Percentiles rank a stretch among this genome's conserved stretches.
Evolutionary conservation across 2,113 vertebrate genomes (phyloP).

Genomic region (Antennarius striatus): DNA sequence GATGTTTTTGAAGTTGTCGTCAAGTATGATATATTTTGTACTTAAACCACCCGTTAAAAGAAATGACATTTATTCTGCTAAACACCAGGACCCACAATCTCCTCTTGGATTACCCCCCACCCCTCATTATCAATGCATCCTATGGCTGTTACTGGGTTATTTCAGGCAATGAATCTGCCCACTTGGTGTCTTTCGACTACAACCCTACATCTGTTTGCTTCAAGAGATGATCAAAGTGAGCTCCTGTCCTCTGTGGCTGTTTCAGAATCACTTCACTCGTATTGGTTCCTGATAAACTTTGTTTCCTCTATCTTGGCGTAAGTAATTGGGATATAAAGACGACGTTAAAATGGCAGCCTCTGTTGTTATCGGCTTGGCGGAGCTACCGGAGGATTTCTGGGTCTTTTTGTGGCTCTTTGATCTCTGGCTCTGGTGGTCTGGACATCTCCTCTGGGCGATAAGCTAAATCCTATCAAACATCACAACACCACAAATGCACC

Average conservation of each 20-base stretch:
- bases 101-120: too few relatives aligned
- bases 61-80: too few relatives aligned
- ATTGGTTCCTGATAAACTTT: conserved; percentile 67
- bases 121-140: too few relatives aligned
- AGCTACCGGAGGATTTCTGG: conserved; percentile 43
- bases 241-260: conserved; percentile 32
- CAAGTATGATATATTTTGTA: too few relatives aligned
- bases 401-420: conserved; percentile 68
- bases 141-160: too few relatives aligned
- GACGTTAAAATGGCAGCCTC: conserved; percentile 48
- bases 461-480: conserved; percentile 71
- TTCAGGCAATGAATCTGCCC: conserved; percentile 14
- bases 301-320: conserved; percentile 37
- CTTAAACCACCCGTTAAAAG: too few relatives aligned
- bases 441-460: conserved; percentile 56
- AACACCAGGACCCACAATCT: too few relatives aligned
- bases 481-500: conserved; percentile 52
- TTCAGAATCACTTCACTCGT: conserved; percentile 30
- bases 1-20: too few relatives aligned
- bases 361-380: conserved; percentile 52
- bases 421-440: conserved; percentile 46
- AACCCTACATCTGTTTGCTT: conserved; percentile 21
- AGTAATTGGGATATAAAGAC: conserved; percentile 55
- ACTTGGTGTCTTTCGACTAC: conserved; percentile 6
- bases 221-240: conserved; percentile 49